Evolutionary conservation across 2,888 invertebrate genomes (phyloP), one percentile per base, ranked within the genome.

Genomic region (Machimus rusticus): DNA sequence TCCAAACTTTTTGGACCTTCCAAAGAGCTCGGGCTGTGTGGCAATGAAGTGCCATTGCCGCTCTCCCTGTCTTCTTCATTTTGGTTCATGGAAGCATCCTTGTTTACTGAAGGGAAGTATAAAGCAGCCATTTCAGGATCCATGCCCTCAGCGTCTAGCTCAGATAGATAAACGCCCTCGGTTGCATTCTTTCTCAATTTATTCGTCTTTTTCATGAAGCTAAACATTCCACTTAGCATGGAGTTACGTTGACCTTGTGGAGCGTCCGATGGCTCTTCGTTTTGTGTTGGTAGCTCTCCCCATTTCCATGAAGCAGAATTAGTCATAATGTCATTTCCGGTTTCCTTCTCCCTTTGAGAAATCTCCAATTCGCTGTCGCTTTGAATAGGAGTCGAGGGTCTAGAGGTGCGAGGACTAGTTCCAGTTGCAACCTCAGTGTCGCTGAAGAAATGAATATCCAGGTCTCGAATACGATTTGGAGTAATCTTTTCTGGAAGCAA

Each of bases 341-440:
- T 90, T 28, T 90, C 91, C 88, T 95, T 92, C 51, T 92, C 92
- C 34, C 93, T 91, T 91, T 92, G 90, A 0, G 93, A 92, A 88
- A 94, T 95, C 93, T 99, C 99, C 91, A 98, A 96, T 92, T 99
- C 99, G 0, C 98, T 98, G 93, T 99, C 99, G 74, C 98, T 98
- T 92, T 98, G 98, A 88, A 97, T 95, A 8, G 98, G 98, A 16
- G 97, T 96, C 89, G 95, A 95, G 57, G 96, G 95, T 88, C 98
- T 95, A 51, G 96, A 96, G 88, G 94, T 93, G 51, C 91, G 92
- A 86, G 90, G 89, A 88, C 91, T 91, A 51, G 90, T 92, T 23
- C 94, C 93, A 6, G 95, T 95, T n/a, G 96, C 96, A 82, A 97
- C 93, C 93, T 99, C 98, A 0, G 97, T 97, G 91, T 99, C 99